Evolutionary conservation across 1,140 invertebrate species (phyloP).

Genomic region (Battus philenor): DNA sequence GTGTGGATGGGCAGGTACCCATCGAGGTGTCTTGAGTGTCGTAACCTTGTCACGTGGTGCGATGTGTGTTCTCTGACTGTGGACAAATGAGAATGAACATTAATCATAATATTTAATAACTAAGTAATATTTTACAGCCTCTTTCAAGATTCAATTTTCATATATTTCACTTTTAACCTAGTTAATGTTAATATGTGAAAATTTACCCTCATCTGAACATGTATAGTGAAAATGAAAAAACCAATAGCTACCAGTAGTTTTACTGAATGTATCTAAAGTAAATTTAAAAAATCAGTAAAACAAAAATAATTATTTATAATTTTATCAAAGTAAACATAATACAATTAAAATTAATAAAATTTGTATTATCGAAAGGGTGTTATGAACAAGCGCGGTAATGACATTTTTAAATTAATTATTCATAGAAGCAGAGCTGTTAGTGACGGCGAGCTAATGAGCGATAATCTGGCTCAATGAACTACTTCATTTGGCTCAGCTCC

Average conservation of each 20-base stretch:
- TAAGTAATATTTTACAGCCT: neutral
- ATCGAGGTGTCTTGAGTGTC: conserved; percentile 63
- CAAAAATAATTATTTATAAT: too few species aligned
- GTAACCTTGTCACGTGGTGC: conserved; percentile 62
- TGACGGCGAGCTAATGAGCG: conserved; percentile 3
- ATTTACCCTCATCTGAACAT: too few species aligned
- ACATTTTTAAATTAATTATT: neutral
- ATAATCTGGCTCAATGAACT: conserved; percentile 12
- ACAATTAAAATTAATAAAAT: too few species aligned
- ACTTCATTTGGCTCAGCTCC: conserved; percentile 4
- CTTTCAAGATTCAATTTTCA: neutral
- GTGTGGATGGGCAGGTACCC: conserved; percentile 54
- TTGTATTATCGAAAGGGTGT: too few species aligned
- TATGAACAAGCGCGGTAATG: too few species aligned
- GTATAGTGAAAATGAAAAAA: too few species aligned
- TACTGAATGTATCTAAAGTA: too few species aligned
- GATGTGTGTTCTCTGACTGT: conserved; percentile 55
- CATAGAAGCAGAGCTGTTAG: neutral
- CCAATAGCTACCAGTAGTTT: too few species aligned
- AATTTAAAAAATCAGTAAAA: too few species aligned
- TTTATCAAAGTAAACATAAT: too few species aligned
- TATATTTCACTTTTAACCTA: too few species aligned
- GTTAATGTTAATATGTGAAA: neutral
- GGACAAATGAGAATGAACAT: conserved; percentile 30
- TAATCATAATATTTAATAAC: neutral